Base-by-base conservation (phyloP, 2,797 vertebrate genomes). In the Rhinogobio ventralis region DNA sequence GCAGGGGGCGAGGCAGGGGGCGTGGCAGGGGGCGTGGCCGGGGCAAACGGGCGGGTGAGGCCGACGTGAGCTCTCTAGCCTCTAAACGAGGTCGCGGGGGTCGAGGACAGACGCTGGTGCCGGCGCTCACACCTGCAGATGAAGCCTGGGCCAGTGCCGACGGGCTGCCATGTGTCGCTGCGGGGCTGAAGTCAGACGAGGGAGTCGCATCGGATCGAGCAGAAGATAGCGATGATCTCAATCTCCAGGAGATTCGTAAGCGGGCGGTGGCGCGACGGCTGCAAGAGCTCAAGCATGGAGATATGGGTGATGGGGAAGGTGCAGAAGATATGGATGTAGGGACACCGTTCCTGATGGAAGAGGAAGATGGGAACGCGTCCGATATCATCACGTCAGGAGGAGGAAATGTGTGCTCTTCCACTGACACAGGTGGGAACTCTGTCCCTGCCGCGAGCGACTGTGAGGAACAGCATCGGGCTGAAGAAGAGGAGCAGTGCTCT, bases 221-320 rank as follows among this genome's bases (percentile, higher is more conserved):
- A 19, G 97, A 97, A 0, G 97, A 98, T 89, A 98, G 97, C 0
- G 97, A 98, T 78, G 95, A 96, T 30, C 88, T 96, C 87, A 94
- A 95, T 1, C 71, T 95, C 39, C 92, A 93, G 73, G 94, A 97
- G 64, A 89, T 95, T 30, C 96, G 95, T 87, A 94, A 93, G 57
- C 93, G 94, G 73, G 13, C 72, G 1, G 89, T 92, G 91, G 95
- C 62, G 87, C 93, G n/a, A 88, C 94, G 83, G 33, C 86, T 91
- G 14, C 93, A 95, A 25, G 92, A 92, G 11, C 90, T 92, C 46
- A 87, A 83, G 0, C 77, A 89, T 73, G 62, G 73, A 28, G 64
- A 46, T 9, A 75, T 17, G 7, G 36, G 23, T 53, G 68, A 45
- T 45, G 74, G 82, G 39, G 42, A 73, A 39, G 45, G 39, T 57